Percentiles rank a stretch among this genome's conserved stretches.
Evolutionary conservation across 2,113 vertebrate species (phyloP).

Genomic region (Microcebus ravelobensis): DNA sequence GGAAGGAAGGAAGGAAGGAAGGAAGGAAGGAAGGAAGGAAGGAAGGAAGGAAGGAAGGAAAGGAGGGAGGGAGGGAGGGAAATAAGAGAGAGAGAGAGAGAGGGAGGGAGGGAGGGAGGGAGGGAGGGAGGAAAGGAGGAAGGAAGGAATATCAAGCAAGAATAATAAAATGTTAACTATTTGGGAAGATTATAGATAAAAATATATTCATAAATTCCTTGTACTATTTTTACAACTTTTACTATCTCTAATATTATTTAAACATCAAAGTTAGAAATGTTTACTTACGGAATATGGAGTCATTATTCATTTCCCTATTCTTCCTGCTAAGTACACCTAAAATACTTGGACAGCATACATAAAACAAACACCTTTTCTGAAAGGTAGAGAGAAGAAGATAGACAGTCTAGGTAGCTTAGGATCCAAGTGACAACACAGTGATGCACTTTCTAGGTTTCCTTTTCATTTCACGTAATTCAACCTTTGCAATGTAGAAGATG

Average conservation of each 20-base stretch:
- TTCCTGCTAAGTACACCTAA: not conserved
- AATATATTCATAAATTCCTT: not conserved
- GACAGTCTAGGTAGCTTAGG: not conserved
- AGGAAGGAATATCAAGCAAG: not conserved
- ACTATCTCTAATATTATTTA: not conserved
- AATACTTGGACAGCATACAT: not conserved
- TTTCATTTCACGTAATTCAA: not conserved
- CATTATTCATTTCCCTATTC: not conserved
- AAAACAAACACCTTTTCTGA: not conserved
- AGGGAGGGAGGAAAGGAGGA: fast-evolving
- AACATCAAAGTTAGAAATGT: not conserved
- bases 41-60: fast-evolving
- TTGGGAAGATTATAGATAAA: not conserved
- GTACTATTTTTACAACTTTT: not conserved
- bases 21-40: too few relatives aligned
- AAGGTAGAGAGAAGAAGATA: not conserved
- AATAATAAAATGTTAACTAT: not conserved
- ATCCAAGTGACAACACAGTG: not conserved
- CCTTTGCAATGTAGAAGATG: not conserved
- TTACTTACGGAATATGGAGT: not conserved
- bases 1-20: too few relatives aligned
- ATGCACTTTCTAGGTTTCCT: not conserved
- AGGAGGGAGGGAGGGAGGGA: too few relatives aligned
- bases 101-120: too few relatives aligned
- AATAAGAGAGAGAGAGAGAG: too few relatives aligned